phyloP scores from a whole-genome alignment of 2,888 invertebrate species.

The Aphrophora alni region DNA sequence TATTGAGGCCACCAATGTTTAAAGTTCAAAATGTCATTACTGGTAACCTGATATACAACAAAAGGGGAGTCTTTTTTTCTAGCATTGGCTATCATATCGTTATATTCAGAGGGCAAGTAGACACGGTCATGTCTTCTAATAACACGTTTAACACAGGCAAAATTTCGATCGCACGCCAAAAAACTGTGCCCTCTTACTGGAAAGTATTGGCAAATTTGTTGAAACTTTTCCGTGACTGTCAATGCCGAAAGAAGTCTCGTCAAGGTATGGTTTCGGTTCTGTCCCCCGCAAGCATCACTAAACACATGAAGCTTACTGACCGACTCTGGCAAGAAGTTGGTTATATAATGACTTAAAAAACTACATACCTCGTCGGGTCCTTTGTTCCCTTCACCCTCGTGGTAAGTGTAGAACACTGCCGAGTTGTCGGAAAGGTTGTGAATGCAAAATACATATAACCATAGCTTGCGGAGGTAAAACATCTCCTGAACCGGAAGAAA shows the following conservation, averaged over 20 bases:
- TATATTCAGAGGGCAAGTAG: conserved; percentile 29
- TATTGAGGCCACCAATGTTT: conserved; percentile 36
- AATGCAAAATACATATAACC: conserved; percentile 44
- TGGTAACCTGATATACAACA: conserved; percentile 31
- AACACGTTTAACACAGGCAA: background rate
- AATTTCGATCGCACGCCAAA: conserved; percentile 25
- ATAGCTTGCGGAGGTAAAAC: conserved; percentile 29
- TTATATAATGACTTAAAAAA: conserved; percentile 22
- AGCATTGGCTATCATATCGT: conserved; percentile 30
- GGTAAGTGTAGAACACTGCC: conserved; percentile 39
- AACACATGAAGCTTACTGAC: conserved; percentile 41
- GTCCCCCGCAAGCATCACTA: conserved; percentile 40
- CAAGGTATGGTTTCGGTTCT: conserved; percentile 44
- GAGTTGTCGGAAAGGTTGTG: conserved; percentile 38
- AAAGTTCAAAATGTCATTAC: conserved; percentile 22
- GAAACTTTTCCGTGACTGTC: conserved; percentile 20
- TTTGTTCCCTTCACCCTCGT: conserved; percentile 31
- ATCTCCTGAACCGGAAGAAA: conserved; percentile 16
- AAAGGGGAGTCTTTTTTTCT: conserved; percentile 29
- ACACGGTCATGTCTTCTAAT: conserved; percentile 27
- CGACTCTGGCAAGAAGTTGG: conserved; percentile 21
- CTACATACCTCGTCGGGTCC: conserved; percentile 40
- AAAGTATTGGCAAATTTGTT: background rate
- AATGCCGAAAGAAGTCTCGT: conserved; percentile 35
- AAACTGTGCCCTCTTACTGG: conserved; percentile 26